Evolutionary conservation across 2,113 vertebrate genomes (phyloP).

Genomic region (Laterallus jamaicensis): DNA sequence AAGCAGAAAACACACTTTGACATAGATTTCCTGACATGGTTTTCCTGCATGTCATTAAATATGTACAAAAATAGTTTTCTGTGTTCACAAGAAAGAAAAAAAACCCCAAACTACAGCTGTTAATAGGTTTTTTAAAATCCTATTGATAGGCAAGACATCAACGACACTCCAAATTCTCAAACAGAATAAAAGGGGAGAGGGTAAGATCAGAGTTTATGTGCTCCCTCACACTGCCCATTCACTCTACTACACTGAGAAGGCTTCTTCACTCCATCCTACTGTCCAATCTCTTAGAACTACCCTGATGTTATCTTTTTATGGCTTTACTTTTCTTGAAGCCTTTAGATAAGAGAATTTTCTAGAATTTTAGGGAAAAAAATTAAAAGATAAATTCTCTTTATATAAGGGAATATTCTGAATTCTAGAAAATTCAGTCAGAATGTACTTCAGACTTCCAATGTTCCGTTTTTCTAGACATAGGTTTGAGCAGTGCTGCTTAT

Average conservation of each 20-base stretch:
- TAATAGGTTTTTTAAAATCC: background rate
- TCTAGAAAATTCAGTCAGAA: background rate
- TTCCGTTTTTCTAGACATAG: background rate
- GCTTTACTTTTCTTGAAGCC: background rate
- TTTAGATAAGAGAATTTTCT: background rate
- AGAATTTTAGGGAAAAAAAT: background rate
- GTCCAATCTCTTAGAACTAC: background rate
- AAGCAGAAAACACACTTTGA: background rate
- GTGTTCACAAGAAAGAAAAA: background rate
- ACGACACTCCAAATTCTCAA: background rate
- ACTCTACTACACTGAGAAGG: background rate
- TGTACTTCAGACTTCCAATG: background rate
- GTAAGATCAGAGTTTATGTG: background rate
- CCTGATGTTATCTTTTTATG: background rate
- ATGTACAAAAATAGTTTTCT: background rate
- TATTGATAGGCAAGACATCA: background rate
- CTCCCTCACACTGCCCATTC: background rate
- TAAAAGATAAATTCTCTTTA: too few relatives aligned
- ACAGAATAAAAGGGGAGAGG: rapidly evolving
- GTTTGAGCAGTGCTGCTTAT: background rate
- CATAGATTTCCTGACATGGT: background rate
- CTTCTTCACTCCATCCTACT: background rate
- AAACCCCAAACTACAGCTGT: background rate
- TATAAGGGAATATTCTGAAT: too few relatives aligned
- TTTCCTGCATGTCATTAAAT: constrained; percentile 3